These are phyloP conservation scores for Chunga burmeisteri DNA, from an alignment of 2,113 vertebrate genomes.

Conservation along the genomic window DNA sequence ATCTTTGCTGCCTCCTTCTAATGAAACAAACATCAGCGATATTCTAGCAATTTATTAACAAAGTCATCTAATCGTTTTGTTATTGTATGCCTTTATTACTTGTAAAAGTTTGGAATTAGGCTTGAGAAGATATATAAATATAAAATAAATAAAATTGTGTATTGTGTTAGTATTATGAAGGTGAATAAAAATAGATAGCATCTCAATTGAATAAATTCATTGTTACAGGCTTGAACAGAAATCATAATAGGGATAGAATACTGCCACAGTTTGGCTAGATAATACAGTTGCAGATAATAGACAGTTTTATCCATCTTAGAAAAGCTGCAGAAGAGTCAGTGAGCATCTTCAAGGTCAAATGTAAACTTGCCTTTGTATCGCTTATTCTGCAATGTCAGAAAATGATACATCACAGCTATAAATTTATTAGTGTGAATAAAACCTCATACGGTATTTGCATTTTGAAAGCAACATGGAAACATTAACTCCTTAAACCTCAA, in stretches of 20 bases:
- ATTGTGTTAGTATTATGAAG: neutral
- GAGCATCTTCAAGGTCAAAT: slow-evolving; percentile 29
- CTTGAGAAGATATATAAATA: neutral
- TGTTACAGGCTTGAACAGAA: slow-evolving; percentile 19
- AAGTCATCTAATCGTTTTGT: neutral
- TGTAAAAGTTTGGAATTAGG: neutral
- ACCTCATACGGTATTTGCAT: neutral
- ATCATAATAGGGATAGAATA: neutral
- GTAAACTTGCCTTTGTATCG: neutral
- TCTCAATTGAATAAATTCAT: slow-evolving; percentile 5
- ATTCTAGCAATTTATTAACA: neutral
- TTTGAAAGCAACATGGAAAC: neutral
- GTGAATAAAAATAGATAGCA: slow-evolving; percentile 5
- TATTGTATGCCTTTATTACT: neutral
- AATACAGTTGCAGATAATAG: slow-evolving; percentile 16
- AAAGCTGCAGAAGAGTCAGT: slow-evolving; percentile 12
- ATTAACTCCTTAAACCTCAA: slow-evolving; percentile 9
- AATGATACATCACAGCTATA: neutral
- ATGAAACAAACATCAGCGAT: neutral
- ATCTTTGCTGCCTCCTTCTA: neutral
- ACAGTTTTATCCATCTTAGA: slow-evolving; percentile 17
- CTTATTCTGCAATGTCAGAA: slow-evolving; percentile 2
- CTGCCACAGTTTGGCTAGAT: slow-evolving; percentile 21
- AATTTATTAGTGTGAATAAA: slow-evolving; percentile 17
- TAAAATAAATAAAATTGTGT: neutral